phyloP scores from a whole-genome alignment of 2,888 invertebrate genomes.

The Synanthedon andrenaeformis region DNA sequence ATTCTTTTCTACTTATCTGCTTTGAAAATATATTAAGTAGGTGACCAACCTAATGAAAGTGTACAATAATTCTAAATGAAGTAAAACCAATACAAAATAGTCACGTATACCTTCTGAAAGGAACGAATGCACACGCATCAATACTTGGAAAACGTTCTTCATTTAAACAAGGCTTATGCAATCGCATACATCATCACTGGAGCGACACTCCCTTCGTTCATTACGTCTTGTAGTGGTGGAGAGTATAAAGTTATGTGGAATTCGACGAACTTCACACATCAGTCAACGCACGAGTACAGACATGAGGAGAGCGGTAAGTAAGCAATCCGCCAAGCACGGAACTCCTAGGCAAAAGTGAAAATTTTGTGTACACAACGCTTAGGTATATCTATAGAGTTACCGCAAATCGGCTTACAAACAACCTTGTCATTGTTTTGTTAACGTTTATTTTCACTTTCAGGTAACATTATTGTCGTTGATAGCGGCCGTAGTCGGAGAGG shows the following conservation, averaged over 20 bases:
- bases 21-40: too few relatives aligned
- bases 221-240: conserved; percentile 37
- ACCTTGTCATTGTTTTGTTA: too few relatives aligned
- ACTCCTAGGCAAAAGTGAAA: conserved; percentile 31
- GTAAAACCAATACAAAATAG: background rate
- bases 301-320: conserved; percentile 63
- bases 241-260: conserved; percentile 42
- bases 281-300: conserved; percentile 28
- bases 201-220: background rate
- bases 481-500: conserved; percentile 43
- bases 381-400: conserved; percentile 10
- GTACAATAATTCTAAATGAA: background rate
- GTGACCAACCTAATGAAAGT: background rate
- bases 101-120: background rate
- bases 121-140: background rate
- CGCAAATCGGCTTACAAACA: too few relatives aligned
- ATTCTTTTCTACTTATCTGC: too few relatives aligned
- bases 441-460: conserved; percentile 20
- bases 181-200: background rate
- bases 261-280: conserved; percentile 31
- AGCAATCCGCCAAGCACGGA: conserved; percentile 5
- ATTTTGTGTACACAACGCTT: conserved; percentile 20
- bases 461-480: conserved; percentile 44
- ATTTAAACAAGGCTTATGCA: background rate
- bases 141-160: background rate